Evolutionary conservation across 1,140 invertebrate genomes (phyloP).

Genomic region (Bombus pascuorum): DNA sequence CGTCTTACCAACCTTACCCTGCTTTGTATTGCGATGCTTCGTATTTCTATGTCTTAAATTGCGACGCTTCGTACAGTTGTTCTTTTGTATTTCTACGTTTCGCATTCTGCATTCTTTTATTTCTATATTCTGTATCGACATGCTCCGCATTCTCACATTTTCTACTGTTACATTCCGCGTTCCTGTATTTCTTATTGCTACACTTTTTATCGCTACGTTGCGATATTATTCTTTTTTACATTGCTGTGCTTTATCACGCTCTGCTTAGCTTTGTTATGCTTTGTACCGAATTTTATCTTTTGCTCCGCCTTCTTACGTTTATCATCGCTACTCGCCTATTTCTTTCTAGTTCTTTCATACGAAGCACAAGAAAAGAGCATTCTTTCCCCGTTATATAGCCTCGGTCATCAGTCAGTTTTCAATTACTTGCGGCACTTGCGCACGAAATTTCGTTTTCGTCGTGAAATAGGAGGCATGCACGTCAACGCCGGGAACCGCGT

Average conservation of each 20-base stretch:
- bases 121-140: too few species aligned
- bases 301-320: background rate
- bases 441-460: constrained; percentile 53
- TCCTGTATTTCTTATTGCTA: background rate
- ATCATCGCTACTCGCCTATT: background rate
- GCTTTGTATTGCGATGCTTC: background rate
- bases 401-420: constrained; percentile 28
- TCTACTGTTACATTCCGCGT: background rate
- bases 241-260: background rate
- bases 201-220: too few species aligned
- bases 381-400: background rate
- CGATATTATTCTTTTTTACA: background rate
- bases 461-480: constrained; percentile 4
- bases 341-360: background rate
- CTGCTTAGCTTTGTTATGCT: too few species aligned
- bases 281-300: background rate
- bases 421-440: constrained; percentile 48
- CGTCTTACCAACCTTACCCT: background rate
- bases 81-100: background rate
- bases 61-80: background rate
- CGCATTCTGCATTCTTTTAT: too few species aligned
- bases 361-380: background rate
- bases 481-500: background rate
- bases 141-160: background rate
- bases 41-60: background rate